Conservation (phyloP, 1,140 invertebrate genomes). For the Anoplophora glabripennis region DNA sequence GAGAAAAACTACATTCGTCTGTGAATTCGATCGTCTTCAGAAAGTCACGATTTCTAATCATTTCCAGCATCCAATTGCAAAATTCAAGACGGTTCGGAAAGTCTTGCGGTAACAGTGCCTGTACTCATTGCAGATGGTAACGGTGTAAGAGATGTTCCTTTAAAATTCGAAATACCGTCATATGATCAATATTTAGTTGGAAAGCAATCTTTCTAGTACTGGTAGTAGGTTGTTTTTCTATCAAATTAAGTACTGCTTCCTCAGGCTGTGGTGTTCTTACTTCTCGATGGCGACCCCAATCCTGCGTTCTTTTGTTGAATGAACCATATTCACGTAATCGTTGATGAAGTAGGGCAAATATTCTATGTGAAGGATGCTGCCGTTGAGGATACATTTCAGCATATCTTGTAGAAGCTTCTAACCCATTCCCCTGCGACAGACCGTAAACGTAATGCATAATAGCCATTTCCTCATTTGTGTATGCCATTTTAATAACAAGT, state of each 20-base stretch:
- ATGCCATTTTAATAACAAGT: too few relatives aligned
- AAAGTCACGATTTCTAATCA: constrained; percentile 25
- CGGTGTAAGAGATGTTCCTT: constrained; percentile 27
- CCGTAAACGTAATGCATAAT: too few relatives aligned
- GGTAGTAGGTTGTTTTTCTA: constrained; percentile 11
- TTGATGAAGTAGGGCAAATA: constrained; percentile 25
- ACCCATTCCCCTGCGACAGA: too few relatives aligned
- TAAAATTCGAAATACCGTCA: constrained; percentile 21
- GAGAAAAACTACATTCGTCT: constrained; percentile 43
- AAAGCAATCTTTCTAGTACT: constrained; percentile 21
- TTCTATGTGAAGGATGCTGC: constrained; percentile 12
- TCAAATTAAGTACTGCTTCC: constrained; percentile 23
- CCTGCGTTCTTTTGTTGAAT: constrained; percentile 14
- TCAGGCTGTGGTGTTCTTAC: constrained; percentile 21
- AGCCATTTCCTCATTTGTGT: too few relatives aligned
- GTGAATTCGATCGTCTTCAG: constrained; percentile 40
- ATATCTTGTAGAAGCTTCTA: too few relatives aligned
- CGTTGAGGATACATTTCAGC: constrained; percentile 9
- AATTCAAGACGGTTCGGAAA: constrained; percentile 21
- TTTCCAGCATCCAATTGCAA: constrained; percentile 15
- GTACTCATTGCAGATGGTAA: constrained; percentile 24
- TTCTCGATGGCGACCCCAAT: constrained; percentile 8
- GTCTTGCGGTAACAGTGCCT: constrained; percentile 20
- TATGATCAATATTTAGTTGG: constrained; percentile 13
- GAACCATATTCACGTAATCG: constrained; percentile 16